Evolutionary conservation across 2,888 invertebrate genomes (phyloP).

Genomic region (Caenorhabditis panamensis): DNA sequence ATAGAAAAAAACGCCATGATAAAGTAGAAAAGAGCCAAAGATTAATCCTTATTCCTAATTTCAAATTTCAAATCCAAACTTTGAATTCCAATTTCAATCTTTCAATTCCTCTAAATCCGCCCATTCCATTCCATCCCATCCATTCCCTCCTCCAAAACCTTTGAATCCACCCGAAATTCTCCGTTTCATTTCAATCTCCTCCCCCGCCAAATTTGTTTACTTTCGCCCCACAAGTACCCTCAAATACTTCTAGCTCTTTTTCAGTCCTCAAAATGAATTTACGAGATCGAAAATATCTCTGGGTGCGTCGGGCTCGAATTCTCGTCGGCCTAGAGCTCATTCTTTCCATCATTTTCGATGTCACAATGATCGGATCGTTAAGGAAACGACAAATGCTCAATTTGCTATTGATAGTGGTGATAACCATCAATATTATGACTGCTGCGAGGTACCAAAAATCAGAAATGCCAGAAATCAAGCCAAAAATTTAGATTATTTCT

Average conservation of each 20-base stretch:
- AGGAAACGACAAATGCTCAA: conserved; percentile 41
- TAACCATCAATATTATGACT: conserved; percentile 54
- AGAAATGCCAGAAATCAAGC: not conserved
- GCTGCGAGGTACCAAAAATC: conserved; percentile 24
- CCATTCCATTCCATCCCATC: not conserved
- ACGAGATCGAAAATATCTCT: conserved; percentile 38
- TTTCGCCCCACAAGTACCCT: not conserved
- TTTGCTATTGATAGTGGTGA: conserved; percentile 41
- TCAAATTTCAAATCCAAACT: not conserved
- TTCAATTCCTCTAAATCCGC: not conserved
- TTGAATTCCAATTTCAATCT: not conserved
- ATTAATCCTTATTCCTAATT: not conserved
- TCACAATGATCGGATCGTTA: conserved; percentile 49
- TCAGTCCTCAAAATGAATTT: conserved; percentile 30
- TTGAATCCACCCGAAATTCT: not conserved
- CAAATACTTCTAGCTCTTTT: no score
- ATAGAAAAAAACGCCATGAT: no score
- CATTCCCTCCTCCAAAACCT: no score
- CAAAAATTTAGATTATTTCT: conserved; percentile 41
- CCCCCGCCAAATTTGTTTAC: not conserved
- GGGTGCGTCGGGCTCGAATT: conserved; percentile 37
- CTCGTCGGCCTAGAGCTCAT: conserved; percentile 37
- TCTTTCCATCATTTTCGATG: conserved; percentile 39
- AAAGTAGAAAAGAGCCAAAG: not conserved
- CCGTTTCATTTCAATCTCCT: no score